phyloP scores from a whole-genome alignment of 1,140 invertebrate species.

The Cyclargus thomasi region DNA sequence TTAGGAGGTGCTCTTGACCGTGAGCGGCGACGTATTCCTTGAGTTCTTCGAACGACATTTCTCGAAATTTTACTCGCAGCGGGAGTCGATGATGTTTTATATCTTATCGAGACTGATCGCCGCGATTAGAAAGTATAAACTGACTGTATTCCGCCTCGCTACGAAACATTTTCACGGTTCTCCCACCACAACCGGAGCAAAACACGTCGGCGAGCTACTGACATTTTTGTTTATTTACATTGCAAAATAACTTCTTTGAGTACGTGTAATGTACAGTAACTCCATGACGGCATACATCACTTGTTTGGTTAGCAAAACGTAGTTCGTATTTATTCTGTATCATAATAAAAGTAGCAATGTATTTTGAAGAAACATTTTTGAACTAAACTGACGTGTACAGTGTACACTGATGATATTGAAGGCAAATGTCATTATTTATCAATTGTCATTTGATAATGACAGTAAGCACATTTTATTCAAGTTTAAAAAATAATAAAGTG shows the following conservation, averaged over 20 bases:
- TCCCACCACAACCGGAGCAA: slow-evolving; percentile 51
- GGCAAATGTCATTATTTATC: no score
- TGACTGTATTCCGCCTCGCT: slow-evolving; percentile 37
- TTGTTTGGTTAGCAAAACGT: background rate
- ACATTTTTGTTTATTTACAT: slow-evolving; percentile 56
- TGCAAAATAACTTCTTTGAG: slow-evolving; percentile 17
- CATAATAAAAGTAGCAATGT: slow-evolving; percentile 4
- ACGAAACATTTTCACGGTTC: slow-evolving; percentile 46
- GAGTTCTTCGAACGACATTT: slow-evolving; percentile 60
- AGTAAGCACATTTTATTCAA: no score
- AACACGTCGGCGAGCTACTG: slow-evolving; percentile 44
- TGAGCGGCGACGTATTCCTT: slow-evolving; percentile 59
- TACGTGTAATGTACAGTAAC: slow-evolving; percentile 15
- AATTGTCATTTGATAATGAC: no score
- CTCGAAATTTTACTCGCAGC: slow-evolving; percentile 22
- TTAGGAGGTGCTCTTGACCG: slow-evolving; percentile 89
- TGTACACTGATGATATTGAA: background rate
- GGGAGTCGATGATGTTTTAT: slow-evolving; percentile 20
- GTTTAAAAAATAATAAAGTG: no score
- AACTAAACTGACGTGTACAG: background rate
- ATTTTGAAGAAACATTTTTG: background rate
- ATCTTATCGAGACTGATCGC: slow-evolving; percentile 42
- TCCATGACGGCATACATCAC: slow-evolving; percentile 1
- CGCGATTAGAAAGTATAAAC: slow-evolving; percentile 68
- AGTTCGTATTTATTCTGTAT: background rate